Conservation (phyloP, 2,888 invertebrate genomes). For the Holacanthella duospinosa region DNA sequence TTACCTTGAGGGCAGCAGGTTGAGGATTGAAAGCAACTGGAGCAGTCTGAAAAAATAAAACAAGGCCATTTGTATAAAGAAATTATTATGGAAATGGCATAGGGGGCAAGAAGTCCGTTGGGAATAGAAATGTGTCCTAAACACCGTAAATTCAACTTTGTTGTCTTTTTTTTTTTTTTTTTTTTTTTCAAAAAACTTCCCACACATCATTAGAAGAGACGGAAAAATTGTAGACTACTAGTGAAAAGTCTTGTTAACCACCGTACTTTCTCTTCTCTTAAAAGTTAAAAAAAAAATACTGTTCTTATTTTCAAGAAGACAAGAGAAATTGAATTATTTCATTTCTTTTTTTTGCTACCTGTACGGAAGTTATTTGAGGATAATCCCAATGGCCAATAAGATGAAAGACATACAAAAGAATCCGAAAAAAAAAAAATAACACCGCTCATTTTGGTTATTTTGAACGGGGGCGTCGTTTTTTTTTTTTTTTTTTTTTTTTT, state of each 20-base stretch:
- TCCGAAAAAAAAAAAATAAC: not conserved
- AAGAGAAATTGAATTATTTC: not conserved
- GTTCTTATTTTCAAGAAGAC: not conserved
- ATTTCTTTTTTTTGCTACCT: not conserved
- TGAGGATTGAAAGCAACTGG: not conserved
- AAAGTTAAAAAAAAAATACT: no score
- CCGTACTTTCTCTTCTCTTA: no score
- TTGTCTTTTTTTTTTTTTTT: no score
- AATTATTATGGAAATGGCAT: not conserved
- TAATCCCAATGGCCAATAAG: not conserved
- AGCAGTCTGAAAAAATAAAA: not conserved
- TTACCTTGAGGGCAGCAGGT: not conserved
- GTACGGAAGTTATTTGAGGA: no score
- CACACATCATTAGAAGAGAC: no score
- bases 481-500: not conserved
- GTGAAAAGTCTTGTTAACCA: no score
- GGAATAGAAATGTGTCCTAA: no score
- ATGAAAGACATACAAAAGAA: no score
- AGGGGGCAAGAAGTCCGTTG: not conserved
- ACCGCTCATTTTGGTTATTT: not conserved
- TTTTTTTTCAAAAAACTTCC: no score
- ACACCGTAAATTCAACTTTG: not conserved
- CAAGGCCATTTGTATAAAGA: not conserved
- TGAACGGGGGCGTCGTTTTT: not conserved
- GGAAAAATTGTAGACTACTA: no score